phyloP scores from a whole-genome alignment of 2,113 vertebrate species.

The Triplophysa dalaica region DNA sequence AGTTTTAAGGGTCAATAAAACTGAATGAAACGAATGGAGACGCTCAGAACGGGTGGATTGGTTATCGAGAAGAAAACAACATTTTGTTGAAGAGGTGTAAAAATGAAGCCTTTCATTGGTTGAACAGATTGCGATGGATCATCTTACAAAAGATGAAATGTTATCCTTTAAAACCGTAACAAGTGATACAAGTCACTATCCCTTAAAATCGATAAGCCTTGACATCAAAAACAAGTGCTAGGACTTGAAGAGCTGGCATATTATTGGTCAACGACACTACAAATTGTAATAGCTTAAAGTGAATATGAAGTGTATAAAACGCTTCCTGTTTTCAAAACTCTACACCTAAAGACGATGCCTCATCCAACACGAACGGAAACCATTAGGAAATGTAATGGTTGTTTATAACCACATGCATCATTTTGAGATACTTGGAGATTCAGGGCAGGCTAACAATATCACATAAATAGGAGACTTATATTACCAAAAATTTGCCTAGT shows the following conservation, averaged over 20 bases:
- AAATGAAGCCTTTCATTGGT: neutral
- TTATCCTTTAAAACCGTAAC: no score
- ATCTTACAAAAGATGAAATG: neutral
- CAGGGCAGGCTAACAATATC: constrained; percentile 23
- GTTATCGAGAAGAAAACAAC: neutral
- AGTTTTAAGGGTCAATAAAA: constrained; percentile 54
- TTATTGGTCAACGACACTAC: constrained; percentile 28
- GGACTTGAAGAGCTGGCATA: constrained; percentile 26
- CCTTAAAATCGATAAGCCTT: constrained; percentile 14
- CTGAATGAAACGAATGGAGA: constrained; percentile 9
- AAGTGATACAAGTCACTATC: constrained; percentile 19
- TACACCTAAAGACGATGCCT: neutral
- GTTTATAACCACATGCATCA: constrained; percentile 9
- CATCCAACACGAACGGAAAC: constrained; percentile 2
- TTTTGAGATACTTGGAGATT: neutral
- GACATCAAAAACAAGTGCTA: constrained; percentile 7
- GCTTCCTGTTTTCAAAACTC: constrained; percentile 18
- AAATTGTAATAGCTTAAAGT: constrained; percentile 20
- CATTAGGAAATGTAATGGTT: constrained; percentile 6
- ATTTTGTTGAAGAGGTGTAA: neutral
- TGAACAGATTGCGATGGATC: neutral
- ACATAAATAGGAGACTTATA: constrained; percentile 3
- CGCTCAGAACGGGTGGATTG: neutral
- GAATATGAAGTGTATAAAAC: constrained; percentile 26
- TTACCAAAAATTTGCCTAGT: neutral